Evolutionary conservation across 2,113 vertebrate genomes (phyloP), one percentile per base, ranked within the genome.

Genomic region (Coracopsis vasa): DNA sequence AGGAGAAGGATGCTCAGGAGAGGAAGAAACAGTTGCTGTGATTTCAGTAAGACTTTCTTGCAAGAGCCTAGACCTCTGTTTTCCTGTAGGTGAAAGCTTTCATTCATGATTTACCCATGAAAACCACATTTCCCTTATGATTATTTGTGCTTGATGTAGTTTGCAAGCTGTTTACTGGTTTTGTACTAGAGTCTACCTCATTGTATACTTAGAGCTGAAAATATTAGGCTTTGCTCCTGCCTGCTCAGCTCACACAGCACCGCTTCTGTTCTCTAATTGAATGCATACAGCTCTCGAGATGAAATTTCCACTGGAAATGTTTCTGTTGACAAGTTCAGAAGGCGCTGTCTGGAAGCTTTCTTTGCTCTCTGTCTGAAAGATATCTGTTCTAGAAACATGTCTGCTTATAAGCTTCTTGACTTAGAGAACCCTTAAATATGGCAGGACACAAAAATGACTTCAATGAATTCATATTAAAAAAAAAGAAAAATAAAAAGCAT

Each of bases 241-340:
- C 37, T 0, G 4, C 75, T 67, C 5, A 7, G 35, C 56, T 93
- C 13, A 1, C 29, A 16, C 28, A 33, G 37, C 18, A 15, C 48
- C 39, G 44, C 47, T 82, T 37, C 88, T 84, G 45, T 6, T 89
- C 69, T 47, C 80, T 62, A 27, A 61, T 3, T 61, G 80, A 70
- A 92, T 15, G 35, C 48, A 24, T 56, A 47, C 69, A 85, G 71
- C 58, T 87, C 83, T 79, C 41, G 80, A 92, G 85, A 89, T 33
- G 65, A 79, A 91, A 72, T 87, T 94, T 79, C 83, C 10, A 1
- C 82, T 86, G 65, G 67, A 60, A 84, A 56, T 17, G 17, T 54
- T 88, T 88, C 51, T 93, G 51, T 77, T 87, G 83, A 81, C 83
- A 89, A 79, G 77, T 77, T 91, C 73, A 53, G 92, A 80, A 93